phyloP scores from a whole-genome alignment of 37 sponge, comb jelly and placozoan genomes.

The Haliclona indistincta region DNA sequence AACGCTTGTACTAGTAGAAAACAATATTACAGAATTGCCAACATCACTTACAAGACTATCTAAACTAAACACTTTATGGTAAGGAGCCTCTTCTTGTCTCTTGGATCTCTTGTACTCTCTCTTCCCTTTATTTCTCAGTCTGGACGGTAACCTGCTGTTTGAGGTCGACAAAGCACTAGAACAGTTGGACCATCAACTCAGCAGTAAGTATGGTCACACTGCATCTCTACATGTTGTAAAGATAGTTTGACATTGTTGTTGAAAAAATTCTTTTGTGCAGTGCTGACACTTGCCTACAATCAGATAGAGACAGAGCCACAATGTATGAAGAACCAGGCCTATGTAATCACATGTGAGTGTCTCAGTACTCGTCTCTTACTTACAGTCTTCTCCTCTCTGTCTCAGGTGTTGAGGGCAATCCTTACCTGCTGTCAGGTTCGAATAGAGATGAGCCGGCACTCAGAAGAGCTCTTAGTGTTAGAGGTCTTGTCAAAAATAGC shows the following conservation, averaged over 20 bases:
- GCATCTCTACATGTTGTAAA: neutral
- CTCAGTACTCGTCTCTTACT: neutral
- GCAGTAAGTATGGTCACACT: conserved; percentile 8
- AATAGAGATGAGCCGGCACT: too few species aligned
- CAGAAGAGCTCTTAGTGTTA: too few species aligned
- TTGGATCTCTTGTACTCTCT: neutral
- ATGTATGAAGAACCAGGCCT: conserved; percentile 28
- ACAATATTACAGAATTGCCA: conserved; percentile 43
- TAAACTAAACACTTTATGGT: conserved; percentile 43
- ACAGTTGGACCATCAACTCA: conserved; percentile 9
- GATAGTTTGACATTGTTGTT: neutral
- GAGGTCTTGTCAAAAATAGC: too few species aligned
- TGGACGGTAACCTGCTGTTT: conserved; percentile 14
- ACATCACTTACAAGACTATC: neutral
- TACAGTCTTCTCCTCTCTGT: neutral
- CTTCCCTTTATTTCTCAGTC: neutral
- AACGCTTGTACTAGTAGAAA: conserved; percentile 29
- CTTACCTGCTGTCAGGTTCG: too few species aligned
- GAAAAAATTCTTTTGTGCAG: neutral
- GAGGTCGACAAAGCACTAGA: conserved; percentile 18
- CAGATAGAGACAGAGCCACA: conserved; percentile 32
- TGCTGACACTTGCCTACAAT: conserved; percentile 40
- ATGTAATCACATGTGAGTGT: conserved; percentile 35
- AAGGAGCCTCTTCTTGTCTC: neutral
- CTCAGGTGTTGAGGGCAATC: conserved; percentile 45